phyloP scores from a whole-genome alignment of 2,797 vertebrate species.

The Loris lydekkerianus region DNA sequence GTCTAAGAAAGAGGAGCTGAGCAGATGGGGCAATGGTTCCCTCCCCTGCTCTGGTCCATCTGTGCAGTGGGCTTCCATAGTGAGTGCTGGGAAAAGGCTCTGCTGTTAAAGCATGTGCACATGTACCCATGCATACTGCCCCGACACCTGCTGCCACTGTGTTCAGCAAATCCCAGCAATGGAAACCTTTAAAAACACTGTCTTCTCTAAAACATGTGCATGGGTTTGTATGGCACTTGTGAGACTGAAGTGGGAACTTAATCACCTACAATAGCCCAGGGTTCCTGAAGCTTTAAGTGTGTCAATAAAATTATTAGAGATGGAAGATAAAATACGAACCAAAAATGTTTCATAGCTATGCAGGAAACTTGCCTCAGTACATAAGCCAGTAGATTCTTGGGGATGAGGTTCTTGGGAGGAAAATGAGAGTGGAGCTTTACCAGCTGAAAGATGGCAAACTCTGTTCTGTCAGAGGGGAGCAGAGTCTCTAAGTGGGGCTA shows the following conservation, averaged over 20 bases:
- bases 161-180: neutral
- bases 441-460: neutral
- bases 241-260: neutral
- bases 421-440: neutral
- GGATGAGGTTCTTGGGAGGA: neutral
- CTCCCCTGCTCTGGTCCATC: neutral
- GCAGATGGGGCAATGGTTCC: neutral
- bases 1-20: neutral
- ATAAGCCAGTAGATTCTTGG: neutral
- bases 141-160: neutral
- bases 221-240: neutral
- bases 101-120: neutral
- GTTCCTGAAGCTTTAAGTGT: neutral
- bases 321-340: neutral
- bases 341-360: neutral
- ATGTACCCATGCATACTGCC: fast-evolving
- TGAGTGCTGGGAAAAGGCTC: neutral
- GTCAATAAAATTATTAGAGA: neutral
- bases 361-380: neutral
- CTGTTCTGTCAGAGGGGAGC: neutral
- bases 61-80: neutral
- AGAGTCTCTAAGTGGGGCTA: neutral
- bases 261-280: neutral
- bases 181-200: neutral
- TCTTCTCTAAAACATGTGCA: neutral